Conservation (phyloP, 2,797 vertebrate species). For the Acipenser transmontanus region DNA sequence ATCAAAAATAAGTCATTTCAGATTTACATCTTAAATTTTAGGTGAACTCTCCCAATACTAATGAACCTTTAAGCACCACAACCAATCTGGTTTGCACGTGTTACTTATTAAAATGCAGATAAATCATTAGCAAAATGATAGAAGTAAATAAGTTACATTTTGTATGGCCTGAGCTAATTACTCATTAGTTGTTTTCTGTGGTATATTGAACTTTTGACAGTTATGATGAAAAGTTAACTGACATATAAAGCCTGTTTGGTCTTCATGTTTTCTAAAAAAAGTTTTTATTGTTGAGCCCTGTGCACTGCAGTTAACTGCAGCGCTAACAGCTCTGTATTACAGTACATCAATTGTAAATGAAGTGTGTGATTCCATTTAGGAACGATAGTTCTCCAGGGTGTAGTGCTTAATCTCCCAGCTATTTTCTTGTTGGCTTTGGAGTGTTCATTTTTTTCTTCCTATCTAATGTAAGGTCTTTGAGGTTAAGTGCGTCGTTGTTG, state of each 20-base stretch:
- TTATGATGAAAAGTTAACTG: slow-evolving; percentile 27
- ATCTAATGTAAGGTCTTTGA: slow-evolving; percentile 35
- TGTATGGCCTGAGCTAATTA: slow-evolving; percentile 23
- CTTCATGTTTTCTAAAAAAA: slow-evolving; percentile 24
- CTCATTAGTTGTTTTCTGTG: slow-evolving; percentile 32
- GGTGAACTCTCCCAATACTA: no score
- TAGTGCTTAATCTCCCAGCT: slow-evolving; percentile 44
- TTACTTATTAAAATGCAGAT: no score
- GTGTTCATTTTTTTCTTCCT: slow-evolving; percentile 28
- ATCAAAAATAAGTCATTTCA: no score
- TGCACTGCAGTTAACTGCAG: slow-evolving; percentile 28
- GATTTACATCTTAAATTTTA: no score
- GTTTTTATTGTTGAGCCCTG: slow-evolving; percentile 29
- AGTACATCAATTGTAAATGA: slow-evolving; percentile 46
- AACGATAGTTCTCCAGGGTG: slow-evolving; percentile 43
- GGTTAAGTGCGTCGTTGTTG: slow-evolving; percentile 46
- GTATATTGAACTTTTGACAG: slow-evolving; percentile 20
- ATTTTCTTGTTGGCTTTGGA: slow-evolving; percentile 31
- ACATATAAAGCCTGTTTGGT: slow-evolving; percentile 13
- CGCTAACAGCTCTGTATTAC: slow-evolving; percentile 39
- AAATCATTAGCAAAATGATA: no score
- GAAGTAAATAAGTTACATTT: no score
- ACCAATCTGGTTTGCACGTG: no score
- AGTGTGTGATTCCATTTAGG: slow-evolving; percentile 40
- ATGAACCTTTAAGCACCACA: no score